These are phyloP conservation scores for Smutsia gigantea DNA, from an alignment of 2,797 vertebrate species.

Conservation along the genomic window DNA sequence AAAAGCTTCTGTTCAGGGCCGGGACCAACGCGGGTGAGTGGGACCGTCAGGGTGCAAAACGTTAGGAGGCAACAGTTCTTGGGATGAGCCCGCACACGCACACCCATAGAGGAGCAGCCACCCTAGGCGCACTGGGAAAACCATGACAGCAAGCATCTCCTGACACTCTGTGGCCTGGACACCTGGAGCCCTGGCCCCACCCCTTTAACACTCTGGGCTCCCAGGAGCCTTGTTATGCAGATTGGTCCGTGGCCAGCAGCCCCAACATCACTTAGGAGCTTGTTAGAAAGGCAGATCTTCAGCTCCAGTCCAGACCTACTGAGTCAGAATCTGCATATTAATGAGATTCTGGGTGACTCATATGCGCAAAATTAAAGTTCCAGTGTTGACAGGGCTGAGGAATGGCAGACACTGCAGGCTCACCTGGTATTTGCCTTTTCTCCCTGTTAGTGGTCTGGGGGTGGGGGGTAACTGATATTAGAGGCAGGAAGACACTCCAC, in stretches of 20 bases:
- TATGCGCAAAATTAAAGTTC: background rate
- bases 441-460: background rate
- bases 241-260: background rate
- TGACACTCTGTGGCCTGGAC: background rate
- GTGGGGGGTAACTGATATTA: background rate
- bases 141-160: background rate
- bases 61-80: background rate
- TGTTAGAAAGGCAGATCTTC: background rate
- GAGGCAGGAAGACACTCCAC: background rate
- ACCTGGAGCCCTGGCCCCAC: background rate
- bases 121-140: background rate
- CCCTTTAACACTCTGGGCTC: background rate
- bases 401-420: background rate
- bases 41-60: background rate
- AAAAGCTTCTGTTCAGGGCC: background rate
- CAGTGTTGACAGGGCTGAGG: background rate
- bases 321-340: background rate
- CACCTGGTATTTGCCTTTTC: background rate
- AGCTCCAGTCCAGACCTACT: background rate
- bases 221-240: background rate
- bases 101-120: background rate
- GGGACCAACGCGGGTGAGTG: background rate
- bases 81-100: background rate
- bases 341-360: background rate
- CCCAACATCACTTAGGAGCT: background rate